Conservation (phyloP, 2,888 invertebrate genomes). For the Habroteleia sp. region DNA sequence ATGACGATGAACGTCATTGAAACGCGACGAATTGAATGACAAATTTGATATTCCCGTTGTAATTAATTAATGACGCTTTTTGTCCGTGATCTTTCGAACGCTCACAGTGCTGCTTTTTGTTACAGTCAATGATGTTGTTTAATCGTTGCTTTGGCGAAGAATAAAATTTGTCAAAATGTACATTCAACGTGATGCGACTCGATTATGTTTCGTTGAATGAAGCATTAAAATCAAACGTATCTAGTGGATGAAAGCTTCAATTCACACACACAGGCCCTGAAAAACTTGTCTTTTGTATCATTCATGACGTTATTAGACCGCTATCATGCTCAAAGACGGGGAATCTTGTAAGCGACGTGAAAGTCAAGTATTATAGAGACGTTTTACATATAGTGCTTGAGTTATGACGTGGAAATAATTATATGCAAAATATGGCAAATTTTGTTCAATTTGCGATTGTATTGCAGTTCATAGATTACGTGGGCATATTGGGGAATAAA, state of each 20-base stretch:
- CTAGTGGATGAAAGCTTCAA: conserved; percentile 50
- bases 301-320: conserved; percentile 44
- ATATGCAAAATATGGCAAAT: conserved; percentile 20
- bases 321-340: conserved; percentile 38
- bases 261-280: conserved; percentile 29
- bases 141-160: conserved; percentile 11
- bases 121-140: conserved; percentile 13
- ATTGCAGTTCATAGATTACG: no score
- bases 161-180: conserved; percentile 47
- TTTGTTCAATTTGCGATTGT: conserved; percentile 9
- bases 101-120: conserved; percentile 7
- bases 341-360: conserved; percentile 37
- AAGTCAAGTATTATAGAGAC: conserved; percentile 18
- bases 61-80: conserved; percentile 14
- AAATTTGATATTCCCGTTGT: conserved; percentile 1
- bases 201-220: conserved; percentile 27
- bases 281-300: conserved; percentile 51
- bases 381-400: no score
- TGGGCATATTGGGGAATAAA: no score
- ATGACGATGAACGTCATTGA: conserved; percentile 21
- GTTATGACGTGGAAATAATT: conserved; percentile 18
- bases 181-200: conserved; percentile 12
- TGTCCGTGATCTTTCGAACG: conserved; percentile 3
- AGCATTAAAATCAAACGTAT: conserved; percentile 46
- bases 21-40: conserved; percentile 5